Percentiles rank a stretch among this genome's conserved stretches.
Conservation (phyloP, 2,797 vertebrate genomes). For the Crypturellus tataupa region DNA sequence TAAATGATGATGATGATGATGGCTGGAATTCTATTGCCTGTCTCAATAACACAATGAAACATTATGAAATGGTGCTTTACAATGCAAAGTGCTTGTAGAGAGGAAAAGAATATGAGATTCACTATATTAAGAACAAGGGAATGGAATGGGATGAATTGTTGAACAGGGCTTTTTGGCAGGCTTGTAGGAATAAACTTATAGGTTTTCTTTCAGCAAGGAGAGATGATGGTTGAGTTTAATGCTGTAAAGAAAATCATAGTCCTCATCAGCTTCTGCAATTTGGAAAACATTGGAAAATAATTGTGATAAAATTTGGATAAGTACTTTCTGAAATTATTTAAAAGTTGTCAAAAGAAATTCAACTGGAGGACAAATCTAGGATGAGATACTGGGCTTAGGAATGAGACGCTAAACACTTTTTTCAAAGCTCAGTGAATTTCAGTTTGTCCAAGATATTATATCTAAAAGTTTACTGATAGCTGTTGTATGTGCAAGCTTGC, state of each 20-base stretch:
- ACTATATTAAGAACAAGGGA: neutral
- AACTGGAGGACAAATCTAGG: neutral
- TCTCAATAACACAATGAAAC: neutral
- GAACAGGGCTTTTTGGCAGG: neutral
- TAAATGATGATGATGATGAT: neutral
- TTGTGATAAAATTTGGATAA: neutral
- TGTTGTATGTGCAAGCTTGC: neutral
- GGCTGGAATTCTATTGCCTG: neutral
- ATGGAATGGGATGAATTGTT: neutral
- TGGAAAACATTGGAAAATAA: fast-evolving
- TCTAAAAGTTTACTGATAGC: neutral
- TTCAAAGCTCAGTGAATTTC: neutral
- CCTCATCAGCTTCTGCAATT: neutral
- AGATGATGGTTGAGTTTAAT: neutral
- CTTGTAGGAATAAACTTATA: neutral
- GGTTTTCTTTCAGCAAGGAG: neutral
- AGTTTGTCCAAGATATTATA: neutral
- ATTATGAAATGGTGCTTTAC: neutral
- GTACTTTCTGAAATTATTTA: neutral
- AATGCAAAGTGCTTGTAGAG: neutral
- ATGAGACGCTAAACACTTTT: neutral
- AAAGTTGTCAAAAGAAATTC: neutral
- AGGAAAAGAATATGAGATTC: neutral
- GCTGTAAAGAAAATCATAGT: neutral
- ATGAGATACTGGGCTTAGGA: neutral